phyloP scores from a whole-genome alignment of 2,113 vertebrate genomes.

The Lophotis ruficrista region DNA sequence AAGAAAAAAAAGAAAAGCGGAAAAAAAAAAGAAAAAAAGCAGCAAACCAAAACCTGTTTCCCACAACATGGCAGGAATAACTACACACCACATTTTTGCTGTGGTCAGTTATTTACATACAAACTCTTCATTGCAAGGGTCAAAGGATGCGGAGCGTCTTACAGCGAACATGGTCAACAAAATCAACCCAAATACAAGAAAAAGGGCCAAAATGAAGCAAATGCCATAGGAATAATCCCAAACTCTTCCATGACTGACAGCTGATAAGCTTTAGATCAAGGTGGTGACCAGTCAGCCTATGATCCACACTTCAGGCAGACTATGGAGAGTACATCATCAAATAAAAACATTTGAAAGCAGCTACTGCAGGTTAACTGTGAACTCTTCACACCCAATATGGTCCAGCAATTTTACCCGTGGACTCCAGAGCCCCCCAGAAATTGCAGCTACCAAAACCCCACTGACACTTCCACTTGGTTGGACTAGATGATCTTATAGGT shows the following conservation, averaged over 20 bases:
- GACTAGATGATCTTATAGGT: too few relatives aligned
- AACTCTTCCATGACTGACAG: neutral
- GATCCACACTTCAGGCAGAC: neutral
- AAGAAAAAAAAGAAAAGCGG: neutral
- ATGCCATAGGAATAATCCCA: neutral
- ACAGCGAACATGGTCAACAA: accelerated
- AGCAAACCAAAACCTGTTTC: neutral
- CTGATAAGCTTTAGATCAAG: neutral
- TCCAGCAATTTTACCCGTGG: neutral
- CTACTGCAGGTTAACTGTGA: neutral
- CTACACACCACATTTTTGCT: neutral
- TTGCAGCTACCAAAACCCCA: neutral
- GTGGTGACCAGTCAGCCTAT: neutral
- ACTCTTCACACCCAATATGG: neutral
- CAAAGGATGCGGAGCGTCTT: neutral
- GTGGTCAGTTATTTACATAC: neutral
- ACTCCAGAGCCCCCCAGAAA: neutral
- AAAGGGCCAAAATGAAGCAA: neutral
- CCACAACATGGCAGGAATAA: neutral
- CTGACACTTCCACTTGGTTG: too few relatives aligned
- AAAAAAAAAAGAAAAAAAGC: accelerated
- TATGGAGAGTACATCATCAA: neutral
- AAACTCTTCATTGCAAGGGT: neutral
- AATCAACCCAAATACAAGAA: neutral
- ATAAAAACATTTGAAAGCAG: neutral